Evolutionary conservation across 2,113 vertebrate genomes (phyloP).

Genomic region (Pygoscelis adeliae): DNA sequence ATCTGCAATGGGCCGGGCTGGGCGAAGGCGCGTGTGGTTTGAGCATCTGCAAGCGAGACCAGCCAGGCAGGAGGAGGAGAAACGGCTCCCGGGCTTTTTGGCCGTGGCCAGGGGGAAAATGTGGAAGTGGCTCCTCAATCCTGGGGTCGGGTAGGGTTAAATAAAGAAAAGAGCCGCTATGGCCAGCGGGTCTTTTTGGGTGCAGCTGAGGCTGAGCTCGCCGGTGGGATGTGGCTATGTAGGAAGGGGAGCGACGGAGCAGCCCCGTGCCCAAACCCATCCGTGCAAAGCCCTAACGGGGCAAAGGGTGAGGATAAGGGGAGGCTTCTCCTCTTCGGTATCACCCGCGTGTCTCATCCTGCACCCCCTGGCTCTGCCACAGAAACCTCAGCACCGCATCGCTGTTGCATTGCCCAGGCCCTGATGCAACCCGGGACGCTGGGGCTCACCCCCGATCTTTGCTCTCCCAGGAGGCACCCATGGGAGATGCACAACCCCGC

Average conservation of each 20-base stretch:
- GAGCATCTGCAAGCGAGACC: slow-evolving; percentile 23
- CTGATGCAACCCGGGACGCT: neutral
- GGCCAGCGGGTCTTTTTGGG: neutral
- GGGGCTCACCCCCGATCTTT: neutral
- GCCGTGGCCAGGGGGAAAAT: neutral
- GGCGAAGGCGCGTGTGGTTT: slow-evolving; percentile 15
- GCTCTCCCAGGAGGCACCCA: neutral
- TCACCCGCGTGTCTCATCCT: neutral
- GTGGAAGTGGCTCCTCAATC: slow-evolving; percentile 11
- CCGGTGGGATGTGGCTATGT: neutral
- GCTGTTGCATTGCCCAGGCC: neutral
- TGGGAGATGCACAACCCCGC: neutral
- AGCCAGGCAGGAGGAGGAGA: neutral
- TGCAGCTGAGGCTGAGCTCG: neutral
- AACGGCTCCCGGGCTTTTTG: neutral
- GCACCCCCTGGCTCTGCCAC: slow-evolving; percentile 37
- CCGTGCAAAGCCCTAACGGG: accelerated
- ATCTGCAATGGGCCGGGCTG: neutral
- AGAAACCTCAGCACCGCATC: slow-evolving; percentile 24
- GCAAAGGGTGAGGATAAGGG: neutral
- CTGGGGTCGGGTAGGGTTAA: neutral
- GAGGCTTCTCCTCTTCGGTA: neutral
- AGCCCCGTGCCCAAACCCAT: neutral
- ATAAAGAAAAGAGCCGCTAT: neutral
- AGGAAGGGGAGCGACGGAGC: neutral